These are phyloP conservation scores for Drosophila meridionalis DNA, from an alignment of 2,888 invertebrate genomes.

Conservation along the genomic window DNA sequence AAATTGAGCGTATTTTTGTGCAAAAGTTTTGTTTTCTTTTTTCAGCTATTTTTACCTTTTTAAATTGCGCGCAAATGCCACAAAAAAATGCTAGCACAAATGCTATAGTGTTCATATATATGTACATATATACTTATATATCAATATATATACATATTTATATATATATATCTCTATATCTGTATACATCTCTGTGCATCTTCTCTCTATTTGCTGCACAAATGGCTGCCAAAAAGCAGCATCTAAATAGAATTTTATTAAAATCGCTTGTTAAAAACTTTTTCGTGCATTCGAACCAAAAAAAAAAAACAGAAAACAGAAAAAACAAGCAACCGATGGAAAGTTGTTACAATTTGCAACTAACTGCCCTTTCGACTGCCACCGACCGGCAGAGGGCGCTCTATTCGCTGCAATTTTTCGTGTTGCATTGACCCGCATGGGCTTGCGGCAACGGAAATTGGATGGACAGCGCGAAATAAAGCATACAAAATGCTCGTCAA, in stretches of 20 bases:
- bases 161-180: neutral
- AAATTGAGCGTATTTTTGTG: conserved; percentile 53
- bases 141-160: neutral
- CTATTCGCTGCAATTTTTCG: neutral
- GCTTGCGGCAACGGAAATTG: conserved; percentile 74
- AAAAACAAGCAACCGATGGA: neutral
- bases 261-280: conserved; percentile 79
- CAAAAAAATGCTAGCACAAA: conserved; percentile 11
- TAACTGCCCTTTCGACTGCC: neutral
- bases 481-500: conserved; percentile 71
- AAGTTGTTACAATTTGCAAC: conserved; percentile 52
- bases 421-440: conserved; percentile 52
- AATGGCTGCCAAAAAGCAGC: conserved; percentile 61
- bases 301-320: neutral
- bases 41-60: conserved; percentile 24
- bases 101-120: conserved; percentile 1
- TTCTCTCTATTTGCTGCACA: conserved; percentile 27
- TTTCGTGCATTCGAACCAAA: conserved; percentile 45
- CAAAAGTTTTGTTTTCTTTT: conserved; percentile 25
- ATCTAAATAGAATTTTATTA: conserved; percentile 78
- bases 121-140: neutral
- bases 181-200: neutral
- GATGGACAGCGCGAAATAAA: conserved; percentile 72
- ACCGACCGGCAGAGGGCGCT: neutral
- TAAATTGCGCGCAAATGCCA: conserved; percentile 24